A percentile compares a stretch with the other conserved stretches of the same genome.
Evolutionary conservation across 2,888 invertebrate genomes (phyloP).

Genomic region (Osmoderma eremita): DNA sequence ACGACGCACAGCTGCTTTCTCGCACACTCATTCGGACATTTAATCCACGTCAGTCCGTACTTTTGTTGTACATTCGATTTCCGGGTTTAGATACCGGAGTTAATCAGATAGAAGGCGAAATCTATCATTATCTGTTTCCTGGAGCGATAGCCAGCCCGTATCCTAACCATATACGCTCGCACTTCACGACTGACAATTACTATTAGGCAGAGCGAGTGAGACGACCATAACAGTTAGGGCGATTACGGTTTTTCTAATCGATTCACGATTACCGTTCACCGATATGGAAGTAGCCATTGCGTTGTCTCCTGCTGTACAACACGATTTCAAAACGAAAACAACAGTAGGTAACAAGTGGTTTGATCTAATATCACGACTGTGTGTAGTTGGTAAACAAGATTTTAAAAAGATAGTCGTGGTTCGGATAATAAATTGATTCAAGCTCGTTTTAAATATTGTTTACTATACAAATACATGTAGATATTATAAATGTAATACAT

Average conservation of each 20-base stretch:
- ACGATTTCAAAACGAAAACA: constrained; percentile 30
- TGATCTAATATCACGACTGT: constrained; percentile 8
- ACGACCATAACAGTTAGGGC: constrained; percentile 16
- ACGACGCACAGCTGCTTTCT: not conserved
- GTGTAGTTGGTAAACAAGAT: constrained; percentile 8
- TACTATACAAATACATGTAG: too few relatives aligned
- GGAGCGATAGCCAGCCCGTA: constrained; percentile 16
- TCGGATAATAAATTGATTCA: too few relatives aligned
- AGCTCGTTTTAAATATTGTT: too few relatives aligned
- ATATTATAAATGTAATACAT: too few relatives aligned
- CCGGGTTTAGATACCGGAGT: constrained; percentile 29
- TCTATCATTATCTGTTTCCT: constrained; percentile 35
- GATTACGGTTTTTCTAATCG: constrained; percentile 37
- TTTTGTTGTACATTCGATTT: constrained; percentile 10
- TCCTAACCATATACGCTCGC: not conserved
- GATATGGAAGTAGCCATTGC: constrained; percentile 29
- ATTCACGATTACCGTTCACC: constrained; percentile 29
- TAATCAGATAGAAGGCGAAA: constrained; percentile 29
- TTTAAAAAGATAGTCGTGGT: constrained; percentile 6
- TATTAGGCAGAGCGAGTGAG: constrained; percentile 1
- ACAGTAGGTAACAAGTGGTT: constrained; percentile 33
- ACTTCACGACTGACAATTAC: constrained; percentile 21
- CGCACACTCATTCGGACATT: constrained; percentile 16
- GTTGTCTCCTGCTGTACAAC: constrained; percentile 12
- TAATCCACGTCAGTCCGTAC: not conserved